phyloP scores from a whole-genome alignment of 2,797 vertebrate species.

The Monodelphis domestica region DNA sequence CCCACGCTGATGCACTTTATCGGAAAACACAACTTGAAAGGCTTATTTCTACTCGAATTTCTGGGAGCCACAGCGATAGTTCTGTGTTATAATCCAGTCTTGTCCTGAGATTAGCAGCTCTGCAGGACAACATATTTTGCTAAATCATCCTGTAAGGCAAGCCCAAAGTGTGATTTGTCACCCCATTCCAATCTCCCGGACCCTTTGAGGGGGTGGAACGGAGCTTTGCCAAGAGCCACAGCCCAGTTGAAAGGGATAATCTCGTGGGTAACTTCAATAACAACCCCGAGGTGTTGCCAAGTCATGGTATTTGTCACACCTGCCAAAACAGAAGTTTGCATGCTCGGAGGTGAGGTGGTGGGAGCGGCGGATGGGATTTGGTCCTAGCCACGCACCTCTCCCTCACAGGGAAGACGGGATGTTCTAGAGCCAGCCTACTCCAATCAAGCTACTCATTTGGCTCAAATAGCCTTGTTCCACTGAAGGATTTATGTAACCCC shows the following conservation, averaged over 20 bases:
- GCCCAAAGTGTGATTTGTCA: slow-evolving; percentile 76
- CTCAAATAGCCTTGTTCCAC: slow-evolving; percentile 84
- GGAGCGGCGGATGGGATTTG: slow-evolving; percentile 25
- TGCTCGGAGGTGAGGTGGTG: slow-evolving; percentile 29
- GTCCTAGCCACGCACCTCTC: slow-evolving; percentile 72
- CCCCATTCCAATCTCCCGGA: slow-evolving; percentile 75
- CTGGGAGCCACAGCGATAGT: slow-evolving; percentile 75
- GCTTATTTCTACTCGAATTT: slow-evolving; percentile 71
- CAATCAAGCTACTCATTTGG: slow-evolving; percentile 82
- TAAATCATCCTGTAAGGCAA: slow-evolving; percentile 83
- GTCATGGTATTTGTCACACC: slow-evolving; percentile 81
- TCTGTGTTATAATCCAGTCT: slow-evolving; percentile 82
- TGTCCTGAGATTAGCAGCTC: slow-evolving; percentile 83
- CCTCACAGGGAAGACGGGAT: slow-evolving; percentile 78
- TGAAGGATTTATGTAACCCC: slow-evolving; percentile 84
- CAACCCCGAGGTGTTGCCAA: slow-evolving; percentile 78
- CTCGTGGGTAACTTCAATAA: slow-evolving; percentile 78
- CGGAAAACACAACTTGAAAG: slow-evolving; percentile 73
- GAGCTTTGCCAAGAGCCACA: slow-evolving; percentile 80
- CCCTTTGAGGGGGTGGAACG: slow-evolving; percentile 61
- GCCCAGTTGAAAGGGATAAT: slow-evolving; percentile 79
- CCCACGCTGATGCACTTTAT: slow-evolving; percentile 57
- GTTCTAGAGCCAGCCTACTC: slow-evolving; percentile 84
- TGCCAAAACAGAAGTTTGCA: slow-evolving; percentile 83
- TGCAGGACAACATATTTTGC: slow-evolving; percentile 77